A percentile compares a stretch with the other conserved stretches of the same genome.
Conservation (phyloP, 2,113 vertebrate genomes). For the Phoenicopterus ruber region DNA sequence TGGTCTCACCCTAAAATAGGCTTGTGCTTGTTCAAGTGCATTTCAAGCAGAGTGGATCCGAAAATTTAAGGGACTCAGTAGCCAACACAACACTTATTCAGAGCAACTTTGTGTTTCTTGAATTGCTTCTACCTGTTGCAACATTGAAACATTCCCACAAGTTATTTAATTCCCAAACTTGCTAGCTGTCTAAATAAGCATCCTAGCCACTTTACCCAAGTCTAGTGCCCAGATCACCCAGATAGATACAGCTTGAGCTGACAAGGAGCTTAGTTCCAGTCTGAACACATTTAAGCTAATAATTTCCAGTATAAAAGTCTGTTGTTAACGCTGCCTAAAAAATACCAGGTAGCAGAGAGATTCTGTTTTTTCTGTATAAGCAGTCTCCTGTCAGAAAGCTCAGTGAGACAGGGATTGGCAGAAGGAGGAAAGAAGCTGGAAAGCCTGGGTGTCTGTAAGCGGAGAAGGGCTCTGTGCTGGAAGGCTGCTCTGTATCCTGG, state of each 20-base stretch:
- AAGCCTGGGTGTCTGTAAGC: background rate
- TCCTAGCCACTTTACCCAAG: background rate
- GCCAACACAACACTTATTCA: background rate
- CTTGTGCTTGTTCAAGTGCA: background rate
- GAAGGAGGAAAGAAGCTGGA: background rate
- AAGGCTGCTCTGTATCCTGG: slow-evolving; percentile 13
- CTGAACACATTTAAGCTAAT: background rate
- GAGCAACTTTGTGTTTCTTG: background rate
- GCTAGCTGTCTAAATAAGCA: background rate
- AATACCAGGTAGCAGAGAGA: background rate
- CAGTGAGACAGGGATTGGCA: background rate
- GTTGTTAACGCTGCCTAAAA: background rate
- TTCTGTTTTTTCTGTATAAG: background rate
- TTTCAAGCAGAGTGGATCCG: background rate
- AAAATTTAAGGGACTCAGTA: background rate
- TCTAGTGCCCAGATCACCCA: background rate
- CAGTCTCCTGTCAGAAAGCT: background rate
- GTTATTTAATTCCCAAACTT: background rate
- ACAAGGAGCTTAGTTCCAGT: background rate
- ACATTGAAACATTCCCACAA: background rate
- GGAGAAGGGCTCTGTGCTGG: background rate
- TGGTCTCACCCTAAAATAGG: background rate
- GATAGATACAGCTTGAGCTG: background rate
- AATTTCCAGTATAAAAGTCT: background rate
- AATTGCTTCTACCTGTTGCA: background rate